Evolutionary conservation across 2,888 invertebrate genomes (phyloP), one percentile per base, ranked within the genome.

Genomic region (Slavum lentiscoides): DNA sequence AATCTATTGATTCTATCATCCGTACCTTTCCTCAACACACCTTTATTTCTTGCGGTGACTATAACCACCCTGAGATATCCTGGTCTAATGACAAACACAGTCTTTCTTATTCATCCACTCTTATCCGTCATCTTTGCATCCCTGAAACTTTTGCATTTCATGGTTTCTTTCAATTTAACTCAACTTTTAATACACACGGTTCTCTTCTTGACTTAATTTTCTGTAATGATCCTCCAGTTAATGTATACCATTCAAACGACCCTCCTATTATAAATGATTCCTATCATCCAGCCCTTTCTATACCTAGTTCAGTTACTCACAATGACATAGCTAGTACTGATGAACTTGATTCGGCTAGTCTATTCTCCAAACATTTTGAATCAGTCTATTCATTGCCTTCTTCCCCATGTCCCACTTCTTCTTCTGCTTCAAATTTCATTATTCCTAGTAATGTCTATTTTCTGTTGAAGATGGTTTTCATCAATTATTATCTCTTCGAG

Each of bases 111-210:
- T 49, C 49, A 7, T 67, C 21, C 49, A n/a, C 43, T 21, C 1
- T 1, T 53, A 53, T 53, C 8, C 68, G 53, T 23, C 53, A 23
- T 68, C 30, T 30, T 23, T 68, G 30, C 53, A 68, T 68, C 43
- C 68, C 53, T 30, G 53, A 53, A 68, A 21, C 9, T 23, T 68
- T 68, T 68, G 64, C 37, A 64, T 43, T 67, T n/a, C 67, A 43
- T 21, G 67, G 67, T n/a, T 21, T 67, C 19, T 43, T 19, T 11
- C 23, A 66, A 66, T 19, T 66, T 5, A 30, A 62, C 21, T n/a
- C 21, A 9, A 59, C 13, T 62, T 2, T 11, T 30, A 30, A 62
- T 62, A 30, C 62, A 11, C 62, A 62, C 62, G 30, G 30, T 62
- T 62, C 30, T 62, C 62, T 62, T 13, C 62, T 62, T 62, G 62